Evolutionary conservation across 2,113 vertebrate species (phyloP), one percentile per base, ranked within the genome.

Genomic region (Vicugna pacos): DNA sequence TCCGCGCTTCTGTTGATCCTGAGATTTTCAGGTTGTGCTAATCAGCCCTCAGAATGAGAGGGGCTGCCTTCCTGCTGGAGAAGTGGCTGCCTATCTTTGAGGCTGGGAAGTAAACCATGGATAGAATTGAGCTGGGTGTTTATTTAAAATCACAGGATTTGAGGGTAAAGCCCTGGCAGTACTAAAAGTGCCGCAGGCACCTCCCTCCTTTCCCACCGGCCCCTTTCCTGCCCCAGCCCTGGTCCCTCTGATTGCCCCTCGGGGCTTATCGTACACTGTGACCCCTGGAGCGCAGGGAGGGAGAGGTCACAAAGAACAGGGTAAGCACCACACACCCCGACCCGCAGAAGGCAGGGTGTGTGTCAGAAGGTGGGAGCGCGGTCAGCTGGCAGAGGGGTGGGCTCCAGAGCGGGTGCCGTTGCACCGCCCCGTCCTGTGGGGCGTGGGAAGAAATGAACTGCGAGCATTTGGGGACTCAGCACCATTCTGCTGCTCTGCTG

Each of bases 391-490:
- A 11, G 69, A 54, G 35, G n/a, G 20, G 22, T 19, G 32, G 87
- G 26, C 6, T 64, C 22, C 52, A 11, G 1, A 0, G 32, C 28
- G 0, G 3, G 52, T 35, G 62, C 77, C 26, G 22, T 20, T 1
- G 0, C 12, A 24, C 30, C 16, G 8, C 16, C 12, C 14, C 2
- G 0, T 15, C 8, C 54, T 15, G 4, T 8, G 35, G 70, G 48
- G 10, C 48, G 38, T 20, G 30, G 72, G 42, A n/a, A 85, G 35
- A 75, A 50, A 76, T 50, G 60, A 32, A 48, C 2, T 38, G 48
- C 65, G 69, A 73, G 80, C 75, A 6, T 46, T 20, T 6, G 35
- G 52, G 81, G n/a, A 5, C 79, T 67, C 38, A 30, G 52, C 22
- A 7, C n/a, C 70, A 7, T 14, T 0, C 26, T 11, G 60, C 54